Evolutionary conservation across 1,140 invertebrate genomes (phyloP), one percentile per base, ranked within the genome.

Genomic region (Phortica variegata): DNA sequence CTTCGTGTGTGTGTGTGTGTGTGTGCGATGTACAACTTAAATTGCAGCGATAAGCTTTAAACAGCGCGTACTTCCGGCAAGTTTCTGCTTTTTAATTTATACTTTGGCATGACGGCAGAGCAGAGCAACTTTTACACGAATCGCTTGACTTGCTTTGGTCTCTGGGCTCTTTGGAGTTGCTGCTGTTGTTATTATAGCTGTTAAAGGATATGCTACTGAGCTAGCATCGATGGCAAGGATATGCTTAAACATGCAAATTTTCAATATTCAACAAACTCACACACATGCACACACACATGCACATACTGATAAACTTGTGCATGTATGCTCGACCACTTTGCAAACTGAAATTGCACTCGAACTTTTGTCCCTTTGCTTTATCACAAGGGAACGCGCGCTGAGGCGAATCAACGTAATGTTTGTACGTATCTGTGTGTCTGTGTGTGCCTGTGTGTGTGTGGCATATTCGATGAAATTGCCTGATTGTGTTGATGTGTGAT

Each of bases 401-500:
- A n/a, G n/a, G n/a, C 9, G 26, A 43, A 38, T 42, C 49, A 42
- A 38, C 43, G 33, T 44, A 40, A 7, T 29, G 26, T 29, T 6
- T 29, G 26, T 29, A 12, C 6, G 26, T n/a, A n/a, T n/a, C n/a
- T 29, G 26, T 29, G 26, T 29, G 26, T 29, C 6, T 29, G 26
- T 7, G 26, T 29, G 12, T 29, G 6, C 12, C 6, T 29, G 26
- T 29, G 26, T 17, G 17, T 41, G 47, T 34, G 18, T 15, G 42
- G 49, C 50, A 57, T 52, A 61, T 56, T 56, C 60, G 62, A 63
- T 68, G 68, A 66, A 71, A 68, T 63, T 58, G 68, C 63, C 62
- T 54, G 66, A 71, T 71, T 71, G 66, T 71, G 66, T 72, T 71
- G 66, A 71, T 66, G 66, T 71, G 66, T 71, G 66, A 71, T 71